Evolutionary conservation across 2,888 invertebrate species (phyloP), one percentile per base, ranked within the genome.

Genomic region (Nemurella pictetii): DNA sequence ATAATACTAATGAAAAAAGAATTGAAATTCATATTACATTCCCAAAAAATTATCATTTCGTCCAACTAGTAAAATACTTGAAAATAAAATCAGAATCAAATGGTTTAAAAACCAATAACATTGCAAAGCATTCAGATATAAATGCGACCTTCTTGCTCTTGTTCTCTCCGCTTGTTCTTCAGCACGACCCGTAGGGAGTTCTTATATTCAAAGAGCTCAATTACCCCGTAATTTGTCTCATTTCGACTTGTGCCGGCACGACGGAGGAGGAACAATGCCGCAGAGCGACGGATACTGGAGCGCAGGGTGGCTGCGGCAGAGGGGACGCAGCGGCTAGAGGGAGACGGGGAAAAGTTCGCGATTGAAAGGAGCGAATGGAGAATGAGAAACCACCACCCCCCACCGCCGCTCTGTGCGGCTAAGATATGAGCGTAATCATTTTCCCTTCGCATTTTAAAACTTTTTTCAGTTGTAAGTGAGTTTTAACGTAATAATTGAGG

Each of bases 191-290:
- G 73, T 15, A 36, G 77, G 9, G 36, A 87, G 86, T 86, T 85
- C 86, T 85, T 85, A 36, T 15, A 83, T 74, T 83, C 85, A 83
- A 32, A 85, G 83, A 74, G 85, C 83, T 85, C 85, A 85, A 85
- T 85, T 85, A 85, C 82, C n/a, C 55, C 15, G 82, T 82, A 82
- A 82, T 82, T 82, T 55, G 82, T 55, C 82, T 82, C 82, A 82
- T 82, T 82, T 82, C 27, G 82, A 55, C 72, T 82, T 55, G 72
- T 72, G 29, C 27, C 72, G 78, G 20, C 78, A n/a, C 55, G 55
- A 2, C 9, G 15, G 55, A 15, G 28, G 28, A 9, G 29, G 82
- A 82, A 82, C 82, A 82, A 82, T 82, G 82, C 26, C 35, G 25
- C 80, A 81, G n/a, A 81, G 80, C 26, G 35, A 25, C 80, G 80